Evolutionary conservation across 2,113 vertebrate genomes (phyloP).

Genomic region (Anhinga anhinga): DNA sequence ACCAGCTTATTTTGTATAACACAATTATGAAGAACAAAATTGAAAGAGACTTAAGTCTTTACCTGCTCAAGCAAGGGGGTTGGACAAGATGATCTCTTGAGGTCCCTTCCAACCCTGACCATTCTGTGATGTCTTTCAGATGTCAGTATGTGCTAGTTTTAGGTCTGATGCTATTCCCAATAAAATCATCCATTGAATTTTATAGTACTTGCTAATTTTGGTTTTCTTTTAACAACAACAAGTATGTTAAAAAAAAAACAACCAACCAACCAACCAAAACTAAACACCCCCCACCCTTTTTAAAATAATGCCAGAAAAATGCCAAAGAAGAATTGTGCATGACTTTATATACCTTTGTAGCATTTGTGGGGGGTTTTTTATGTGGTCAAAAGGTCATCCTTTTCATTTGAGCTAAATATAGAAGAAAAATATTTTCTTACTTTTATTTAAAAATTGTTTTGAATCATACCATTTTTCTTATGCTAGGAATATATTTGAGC

Average conservation of each 20-base stretch:
- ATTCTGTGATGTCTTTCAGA: neutral
- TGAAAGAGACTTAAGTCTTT: neutral
- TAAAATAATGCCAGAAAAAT: neutral
- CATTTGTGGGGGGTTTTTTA: neutral
- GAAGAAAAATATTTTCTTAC: neutral
- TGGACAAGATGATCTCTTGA: too few species aligned
- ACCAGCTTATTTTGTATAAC: constrained; percentile 26
- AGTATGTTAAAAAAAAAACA: neutral
- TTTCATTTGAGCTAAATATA: neutral
- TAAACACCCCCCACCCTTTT: neutral
- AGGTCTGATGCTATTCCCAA: neutral
- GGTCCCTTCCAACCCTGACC: too few species aligned
- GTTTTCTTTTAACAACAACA: neutral
- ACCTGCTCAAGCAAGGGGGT: too few species aligned
- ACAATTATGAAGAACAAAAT: constrained; percentile 8
- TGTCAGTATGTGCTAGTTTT: neutral
- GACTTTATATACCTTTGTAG: neutral
- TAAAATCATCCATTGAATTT: neutral
- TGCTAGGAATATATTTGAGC: neutral
- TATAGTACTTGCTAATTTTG: neutral
- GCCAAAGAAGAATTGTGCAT: neutral
- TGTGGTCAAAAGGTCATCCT: neutral
- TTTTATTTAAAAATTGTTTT: neutral
- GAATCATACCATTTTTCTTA: neutral
- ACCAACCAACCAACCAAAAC: too few species aligned